Percentiles rank a stretch among this genome's conserved stretches.
phyloP scores from a whole-genome alignment of 2,888 invertebrate genomes.

The Poecilus cupreus region DNA sequence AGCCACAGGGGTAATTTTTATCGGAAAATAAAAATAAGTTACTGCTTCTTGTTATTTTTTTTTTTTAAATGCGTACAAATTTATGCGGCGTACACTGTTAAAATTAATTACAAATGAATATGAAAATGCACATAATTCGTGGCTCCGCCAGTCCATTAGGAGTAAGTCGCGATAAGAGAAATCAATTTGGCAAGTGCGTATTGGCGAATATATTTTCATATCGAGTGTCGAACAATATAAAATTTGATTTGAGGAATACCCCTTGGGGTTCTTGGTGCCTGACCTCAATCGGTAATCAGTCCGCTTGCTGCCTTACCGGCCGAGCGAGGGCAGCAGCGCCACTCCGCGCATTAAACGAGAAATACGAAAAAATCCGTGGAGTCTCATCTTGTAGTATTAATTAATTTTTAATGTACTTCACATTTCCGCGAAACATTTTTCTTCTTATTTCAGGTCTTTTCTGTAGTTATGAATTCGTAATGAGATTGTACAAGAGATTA shows the following conservation, averaged over 20 bases:
- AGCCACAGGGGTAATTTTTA: too few relatives aligned
- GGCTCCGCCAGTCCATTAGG: too few relatives aligned
- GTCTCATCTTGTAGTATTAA: constrained; percentile 68
- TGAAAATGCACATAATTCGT: too few relatives aligned
- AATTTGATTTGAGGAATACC: not conserved
- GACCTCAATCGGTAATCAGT: constrained; percentile 23
- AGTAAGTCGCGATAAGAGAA: not conserved
- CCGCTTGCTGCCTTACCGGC: not conserved
- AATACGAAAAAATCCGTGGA: constrained; percentile 65
- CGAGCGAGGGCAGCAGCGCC: not conserved
- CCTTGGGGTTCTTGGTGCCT: not conserved
- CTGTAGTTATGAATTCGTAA: constrained; percentile 78
- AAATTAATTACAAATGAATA: too few relatives aligned
- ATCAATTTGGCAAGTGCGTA: not conserved
- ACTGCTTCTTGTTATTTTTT: too few relatives aligned
- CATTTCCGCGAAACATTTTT: constrained; percentile 71
- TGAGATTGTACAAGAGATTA: constrained; percentile 79
- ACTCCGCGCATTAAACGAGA: not conserved
- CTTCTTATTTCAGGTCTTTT: constrained; percentile 76
- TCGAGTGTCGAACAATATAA: not conserved
- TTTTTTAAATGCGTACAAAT: too few relatives aligned
- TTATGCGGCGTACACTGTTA: too few relatives aligned
- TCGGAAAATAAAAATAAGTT: too few relatives aligned
- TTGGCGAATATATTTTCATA: not conserved
- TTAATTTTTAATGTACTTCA: constrained; percentile 70